A percentile compares a stretch with the other conserved stretches of the same genome.
phyloP scores from a whole-genome alignment of 2,797 vertebrate species.

The Phalloptychus januarius region DNA sequence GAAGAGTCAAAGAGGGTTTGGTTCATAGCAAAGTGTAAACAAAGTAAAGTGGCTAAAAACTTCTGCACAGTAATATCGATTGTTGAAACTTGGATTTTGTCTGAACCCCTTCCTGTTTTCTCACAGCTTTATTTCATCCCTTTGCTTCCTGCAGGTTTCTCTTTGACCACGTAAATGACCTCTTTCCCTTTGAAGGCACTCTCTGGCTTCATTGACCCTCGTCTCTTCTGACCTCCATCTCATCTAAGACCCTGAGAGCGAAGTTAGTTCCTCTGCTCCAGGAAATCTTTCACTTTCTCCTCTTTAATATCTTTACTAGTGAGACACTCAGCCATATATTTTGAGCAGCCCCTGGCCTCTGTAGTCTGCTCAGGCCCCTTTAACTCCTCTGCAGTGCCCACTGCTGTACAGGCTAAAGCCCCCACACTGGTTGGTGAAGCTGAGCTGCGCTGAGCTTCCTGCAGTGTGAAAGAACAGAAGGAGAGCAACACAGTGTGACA shows the following conservation, averaged over 20 bases:
- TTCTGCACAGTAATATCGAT: neutral
- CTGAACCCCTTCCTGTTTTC: neutral
- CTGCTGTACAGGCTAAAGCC: conserved; percentile 42
- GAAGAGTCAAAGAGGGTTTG: neutral
- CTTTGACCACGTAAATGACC: conserved; percentile 34
- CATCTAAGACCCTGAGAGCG: neutral
- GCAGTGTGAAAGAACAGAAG: conserved; percentile 22
- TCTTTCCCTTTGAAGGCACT: conserved; percentile 30
- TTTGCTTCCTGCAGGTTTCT: conserved; percentile 49
- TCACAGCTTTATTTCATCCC: neutral
- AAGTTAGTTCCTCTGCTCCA: conserved; percentile 4
- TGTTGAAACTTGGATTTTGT: neutral
- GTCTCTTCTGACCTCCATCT: conserved; percentile 11
- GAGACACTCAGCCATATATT: conserved; percentile 46
- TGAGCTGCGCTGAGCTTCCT: conserved; percentile 23
- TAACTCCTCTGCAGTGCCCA: conserved; percentile 43
- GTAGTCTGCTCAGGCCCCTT: conserved; percentile 17
- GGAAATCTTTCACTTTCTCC: conserved; percentile 24
- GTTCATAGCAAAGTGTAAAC: neutral
- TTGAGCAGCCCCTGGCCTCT: conserved; percentile 42
- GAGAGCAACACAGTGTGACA: conserved; percentile 21
- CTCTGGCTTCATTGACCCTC: conserved; percentile 13
- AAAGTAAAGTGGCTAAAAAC: neutral
- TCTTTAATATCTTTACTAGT: conserved; percentile 27
- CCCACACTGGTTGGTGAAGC: conserved; percentile 49